Base-by-base conservation (phyloP, 2,888 invertebrate species). In the Petrolisthes cinctipes region DNA sequence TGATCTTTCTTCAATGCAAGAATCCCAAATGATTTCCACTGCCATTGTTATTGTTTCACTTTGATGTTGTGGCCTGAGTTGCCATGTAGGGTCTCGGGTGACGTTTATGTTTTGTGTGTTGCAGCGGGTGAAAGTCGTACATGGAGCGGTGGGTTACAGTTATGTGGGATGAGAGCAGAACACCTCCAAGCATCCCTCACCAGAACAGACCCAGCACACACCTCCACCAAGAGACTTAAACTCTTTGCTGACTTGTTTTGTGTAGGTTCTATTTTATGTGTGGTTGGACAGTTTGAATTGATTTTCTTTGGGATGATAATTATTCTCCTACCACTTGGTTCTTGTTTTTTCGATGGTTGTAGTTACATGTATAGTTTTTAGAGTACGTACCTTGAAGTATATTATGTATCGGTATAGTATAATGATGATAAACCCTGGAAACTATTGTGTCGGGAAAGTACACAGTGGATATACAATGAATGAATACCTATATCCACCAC, bases 171-270 rank as follows among this genome's bases (percentile, higher is more conserved):
- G 1, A 61, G 90, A 80, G 90, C 89, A 9, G 86, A 85, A 5
- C 90, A 89, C 61, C 89, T 90, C n/a, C 85, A 82, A 53, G 75
- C 82, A 14, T 57, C 89, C 14, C 56, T 89, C 1, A 56, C 73
- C 6, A 88, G 82, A 61, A 79, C 81, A 61, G 88, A 86, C 51
- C 61, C 61, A 7, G n/a, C 82, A 17, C 82, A 82, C 14, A 85
- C 83, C 14, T 51, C 79, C n/a, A 82, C 56, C 83, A 90, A 89
- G 61, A 84, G 79, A 23, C 81, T 85, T 17, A 89, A 89, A 54
- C 85, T 90, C 17, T 86, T 86, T 71, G 83, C 90, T n/a, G 90
- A 90, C 71, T 56, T 90, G 9, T 90, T 90, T 51, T 89, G 89
- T 83, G 90, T 90, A 71, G 82, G 90, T 86, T 4, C 73, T 80